Base-by-base conservation (phyloP, 1,140 invertebrate species). In the Sycophila sp. region DNA sequence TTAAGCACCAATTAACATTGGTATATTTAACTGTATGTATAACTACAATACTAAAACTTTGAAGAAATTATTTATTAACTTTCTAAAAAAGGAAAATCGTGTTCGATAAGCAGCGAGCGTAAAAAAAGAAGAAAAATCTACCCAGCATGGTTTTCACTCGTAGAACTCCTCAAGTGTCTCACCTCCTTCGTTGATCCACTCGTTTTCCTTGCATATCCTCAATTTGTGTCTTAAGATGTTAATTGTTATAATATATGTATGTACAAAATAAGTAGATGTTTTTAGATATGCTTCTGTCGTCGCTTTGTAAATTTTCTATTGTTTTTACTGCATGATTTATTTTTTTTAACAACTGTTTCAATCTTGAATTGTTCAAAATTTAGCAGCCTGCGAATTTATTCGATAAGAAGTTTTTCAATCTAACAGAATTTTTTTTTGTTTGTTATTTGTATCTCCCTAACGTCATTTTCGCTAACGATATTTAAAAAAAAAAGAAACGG, bases 21-120 rank as follows among this genome's bases (percentile, higher is more conserved):
- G 51, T 5, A 42, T 42, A n/a, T 55, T 30, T 8, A 56, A 38
- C n/a, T n/a, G n/a, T n/a, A n/a, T n/a, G n/a, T n/a, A 47, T 56
- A 34, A 34, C 11, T 28, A 38, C n/a, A 67, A 34, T 42, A 55
- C 36, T 42, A 55, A 66, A 55, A 40, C 32, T 45, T 26, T 19
- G 15, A 58, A 45, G 11, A 34, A 32, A n/a, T n/a, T n/a, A n/a
- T n/a, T n/a, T n/a, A n/a, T n/a, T n/a, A n/a, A n/a, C n/a, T n/a
- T n/a, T n/a, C n/a, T 42, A 42, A 24, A 26, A 24, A 7, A 64
- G 45, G 40, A 17, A 28, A 47, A 47, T 24, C 15, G 24, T 34
- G 19, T 15, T 6, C 30, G 22, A 60, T 69, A 51, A 69, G 66
- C 55, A 60, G 49, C 56, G 56, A 69, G 66, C 66, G 66, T 60